Conservation (phyloP, 2,888 invertebrate genomes). For the Cephus pygmeus region DNA sequence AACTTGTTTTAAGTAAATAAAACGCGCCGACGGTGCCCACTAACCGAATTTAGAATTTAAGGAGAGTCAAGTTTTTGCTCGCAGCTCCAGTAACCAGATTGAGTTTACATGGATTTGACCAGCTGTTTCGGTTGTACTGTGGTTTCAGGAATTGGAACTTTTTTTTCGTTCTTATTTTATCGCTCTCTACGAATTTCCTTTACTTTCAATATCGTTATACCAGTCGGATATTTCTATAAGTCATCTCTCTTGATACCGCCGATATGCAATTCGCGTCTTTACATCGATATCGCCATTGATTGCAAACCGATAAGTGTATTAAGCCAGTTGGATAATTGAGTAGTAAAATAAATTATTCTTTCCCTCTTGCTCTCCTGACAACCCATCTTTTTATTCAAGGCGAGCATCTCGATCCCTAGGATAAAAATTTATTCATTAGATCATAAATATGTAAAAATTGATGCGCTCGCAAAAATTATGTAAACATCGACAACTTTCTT, state of each 20-base stretch:
- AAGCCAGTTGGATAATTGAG: not conserved
- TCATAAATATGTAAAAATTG: not conserved
- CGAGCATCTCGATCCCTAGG: not conserved
- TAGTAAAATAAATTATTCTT: not conserved
- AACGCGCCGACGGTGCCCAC: slow-evolving; percentile 41
- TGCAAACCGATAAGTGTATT: not conserved
- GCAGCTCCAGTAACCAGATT: not conserved
- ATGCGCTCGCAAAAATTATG: not conserved
- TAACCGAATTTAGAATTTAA: slow-evolving; percentile 50
- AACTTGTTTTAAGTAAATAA: slow-evolving; percentile 44
- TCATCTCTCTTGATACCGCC: not conserved
- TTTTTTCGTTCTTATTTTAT: not conserved
- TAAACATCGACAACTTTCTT: not conserved
- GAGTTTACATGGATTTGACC: not conserved
- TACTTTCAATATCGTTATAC: not conserved
- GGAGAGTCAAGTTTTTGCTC: slow-evolving; percentile 19
- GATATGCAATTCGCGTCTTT: not conserved
- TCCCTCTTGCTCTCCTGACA: not conserved
- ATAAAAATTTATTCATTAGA: not conserved
- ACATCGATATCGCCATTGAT: not conserved
- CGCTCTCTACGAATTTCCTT: not conserved
- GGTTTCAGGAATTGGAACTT: not conserved
- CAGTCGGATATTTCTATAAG: not conserved
- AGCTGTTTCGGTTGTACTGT: not conserved
- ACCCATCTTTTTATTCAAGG: not conserved